Evolutionary conservation across 2,888 invertebrate species (phyloP).

Genomic region (Orgyia antiqua): DNA sequence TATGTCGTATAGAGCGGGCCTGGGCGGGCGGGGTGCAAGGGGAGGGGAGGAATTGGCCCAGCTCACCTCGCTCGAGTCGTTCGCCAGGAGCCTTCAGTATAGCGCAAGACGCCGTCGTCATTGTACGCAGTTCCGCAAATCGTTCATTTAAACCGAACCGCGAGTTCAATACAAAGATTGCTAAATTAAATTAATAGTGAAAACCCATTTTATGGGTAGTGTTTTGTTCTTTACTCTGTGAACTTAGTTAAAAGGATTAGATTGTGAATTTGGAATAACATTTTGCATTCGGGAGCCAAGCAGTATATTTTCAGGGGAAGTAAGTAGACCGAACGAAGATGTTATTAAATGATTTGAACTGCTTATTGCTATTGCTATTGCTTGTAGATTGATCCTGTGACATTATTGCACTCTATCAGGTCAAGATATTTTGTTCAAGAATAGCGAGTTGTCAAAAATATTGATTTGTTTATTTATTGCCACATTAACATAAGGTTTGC

Average conservation of each 20-base stretch:
- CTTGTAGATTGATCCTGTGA: conserved; percentile 16
- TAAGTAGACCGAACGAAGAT: conserved; percentile 22
- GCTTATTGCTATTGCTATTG: conserved; percentile 25
- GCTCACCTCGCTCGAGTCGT: conserved; percentile 43
- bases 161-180: conserved; percentile 54
- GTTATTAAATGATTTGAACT: conserved; percentile 24
- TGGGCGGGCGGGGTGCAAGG: conserved; percentile 40
- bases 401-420: conserved; percentile 8
- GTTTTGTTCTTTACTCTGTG: conserved; percentile 36
- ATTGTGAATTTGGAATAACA: too few relatives aligned
- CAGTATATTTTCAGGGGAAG: conserved; percentile 26
- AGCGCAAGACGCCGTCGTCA: conserved; percentile 36
- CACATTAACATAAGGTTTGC: background rate
- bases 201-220: conserved; percentile 27
- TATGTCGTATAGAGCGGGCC: conserved; percentile 49
- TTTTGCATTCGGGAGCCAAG: conserved; percentile 13
- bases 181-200: conserved; percentile 51
- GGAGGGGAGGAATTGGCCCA: conserved; percentile 44
- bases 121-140: conserved; percentile 26
- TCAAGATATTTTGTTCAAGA: conserved; percentile 3
- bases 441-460: conserved; percentile 9
- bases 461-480: conserved; percentile 26
- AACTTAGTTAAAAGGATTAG: conserved; percentile 18
- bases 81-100: conserved; percentile 62
- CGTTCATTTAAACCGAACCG: conserved; percentile 31